These are phyloP conservation scores for Eretmocerus hayati DNA, from an alignment of 2,888 invertebrate species.

Conservation along the genomic window DNA sequence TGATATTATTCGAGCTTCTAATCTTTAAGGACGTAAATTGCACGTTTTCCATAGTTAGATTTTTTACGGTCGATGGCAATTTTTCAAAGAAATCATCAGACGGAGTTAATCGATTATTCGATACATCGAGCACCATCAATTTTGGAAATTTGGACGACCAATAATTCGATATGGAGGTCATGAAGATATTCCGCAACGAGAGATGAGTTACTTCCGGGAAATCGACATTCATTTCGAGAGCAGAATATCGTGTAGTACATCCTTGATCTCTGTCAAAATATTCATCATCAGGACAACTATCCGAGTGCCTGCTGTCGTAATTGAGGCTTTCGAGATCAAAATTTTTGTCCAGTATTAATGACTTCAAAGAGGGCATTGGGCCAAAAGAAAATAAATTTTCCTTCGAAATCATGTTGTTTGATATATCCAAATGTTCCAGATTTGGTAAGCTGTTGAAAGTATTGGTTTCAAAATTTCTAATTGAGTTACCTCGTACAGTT, in stretches of 20 bases:
- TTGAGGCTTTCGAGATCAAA: neutral
- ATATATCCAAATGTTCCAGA: constrained; percentile 28
- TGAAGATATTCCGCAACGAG: constrained; percentile 5
- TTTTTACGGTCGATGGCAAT: constrained; percentile 6
- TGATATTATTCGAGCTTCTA: neutral
- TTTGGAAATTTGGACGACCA: constrained; percentile 10
- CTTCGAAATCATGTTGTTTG: constrained; percentile 25
- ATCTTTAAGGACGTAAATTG: neutral
- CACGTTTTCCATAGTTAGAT: constrained; percentile 5
- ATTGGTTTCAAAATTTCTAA: constrained; percentile 17
- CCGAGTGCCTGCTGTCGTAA: neutral
- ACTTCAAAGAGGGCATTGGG: constrained; percentile 1
- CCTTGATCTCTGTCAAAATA: too few relatives aligned
- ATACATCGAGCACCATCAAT: constrained; percentile 10
- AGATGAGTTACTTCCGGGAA: constrained; percentile 15
- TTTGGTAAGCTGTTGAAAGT: constrained; percentile 25
- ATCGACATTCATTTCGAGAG: neutral
- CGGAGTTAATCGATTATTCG: constrained; percentile 5
- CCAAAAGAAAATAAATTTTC: constrained; percentile 8
- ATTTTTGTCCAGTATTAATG: constrained; percentile 14
- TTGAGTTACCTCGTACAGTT: constrained; percentile 19
- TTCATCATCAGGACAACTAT: neutral
- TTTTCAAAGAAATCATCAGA: neutral
- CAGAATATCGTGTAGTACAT: neutral
- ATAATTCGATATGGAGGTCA: neutral